Evolutionary conservation across 2,888 invertebrate genomes (phyloP).

Genomic region (Amiota mariae): DNA sequence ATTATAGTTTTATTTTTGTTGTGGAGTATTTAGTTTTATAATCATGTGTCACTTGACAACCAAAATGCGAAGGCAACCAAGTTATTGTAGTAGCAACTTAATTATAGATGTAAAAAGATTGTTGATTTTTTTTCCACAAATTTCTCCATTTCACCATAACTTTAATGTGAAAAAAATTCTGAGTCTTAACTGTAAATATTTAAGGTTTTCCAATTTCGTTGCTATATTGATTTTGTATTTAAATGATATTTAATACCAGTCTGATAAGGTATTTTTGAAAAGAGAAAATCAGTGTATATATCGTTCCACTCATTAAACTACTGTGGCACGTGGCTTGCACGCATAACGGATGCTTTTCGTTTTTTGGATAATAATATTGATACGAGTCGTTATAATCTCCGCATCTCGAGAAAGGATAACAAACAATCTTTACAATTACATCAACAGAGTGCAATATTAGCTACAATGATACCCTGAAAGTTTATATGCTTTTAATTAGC

Average conservation of each 20-base stretch:
- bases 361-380: too few relatives aligned
- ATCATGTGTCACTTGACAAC: slow-evolving; percentile 57
- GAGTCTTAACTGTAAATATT: not conserved
- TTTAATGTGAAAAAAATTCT: too few relatives aligned
- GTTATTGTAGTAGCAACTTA: slow-evolving; percentile 41
- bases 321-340: slow-evolving; percentile 36
- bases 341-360: too few relatives aligned
- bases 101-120: too few relatives aligned
- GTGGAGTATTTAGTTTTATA: slow-evolving; percentile 13
- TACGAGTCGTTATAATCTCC: too few relatives aligned
- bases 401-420: slow-evolving; percentile 20
- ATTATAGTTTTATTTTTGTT: too few relatives aligned
- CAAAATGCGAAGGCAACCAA: slow-evolving; percentile 21
- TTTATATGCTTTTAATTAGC: slow-evolving; percentile 66
- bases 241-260: too few relatives aligned
- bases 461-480: slow-evolving; percentile 48
- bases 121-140: too few relatives aligned
- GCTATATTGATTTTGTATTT: too few relatives aligned
- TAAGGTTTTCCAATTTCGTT: too few relatives aligned
- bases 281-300: not conserved
- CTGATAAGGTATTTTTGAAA: too few relatives aligned
- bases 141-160: too few relatives aligned
- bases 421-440: slow-evolving; percentile 7
- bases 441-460: slow-evolving; percentile 4
- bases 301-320: slow-evolving; percentile 16